Evolutionary conservation across 2,113 vertebrate genomes (phyloP), one percentile per base, ranked within the genome.

Genomic region (Myotis lucifugus): DNA sequence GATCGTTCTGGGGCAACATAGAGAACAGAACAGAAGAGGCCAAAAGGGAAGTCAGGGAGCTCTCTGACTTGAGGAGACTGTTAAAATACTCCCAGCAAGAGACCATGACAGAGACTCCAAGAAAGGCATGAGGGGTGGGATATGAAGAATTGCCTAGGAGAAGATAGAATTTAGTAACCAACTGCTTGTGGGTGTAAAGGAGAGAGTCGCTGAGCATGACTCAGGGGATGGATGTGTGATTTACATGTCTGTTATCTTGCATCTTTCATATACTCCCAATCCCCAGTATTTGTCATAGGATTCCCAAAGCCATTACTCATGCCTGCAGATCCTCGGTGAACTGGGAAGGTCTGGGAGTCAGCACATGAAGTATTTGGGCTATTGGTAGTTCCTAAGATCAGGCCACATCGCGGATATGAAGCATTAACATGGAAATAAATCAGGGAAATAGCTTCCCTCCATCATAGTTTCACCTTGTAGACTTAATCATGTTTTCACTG

Each of bases 201-300:
- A 87, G 50, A 82, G 59, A 92, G 86, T 73, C 0, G 0, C 21
- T 23, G 48, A 82, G 32, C 70, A 59, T 92, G 95, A 88, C 72
- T 95, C 96, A 92, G 18, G 6, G 29, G 11, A 64, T 74, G 85
- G 70, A 29, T 61, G 34, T 82, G 64, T 70, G 67, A 34, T 13
- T 93, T 70, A 72, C 29, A 29, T 59, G 50, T 85, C 82, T 95
- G 50, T 54, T 77, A 50, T 73, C 88, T 94, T 56, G 34, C 34
- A 29, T 92, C 42, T 52, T 73, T 88, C 48, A 46, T 15, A 13
- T 23, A 85, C 37, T 77, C 37, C 56, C 90, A 69, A 13, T 54
- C 6, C 3, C 64, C 7, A 50, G 2, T 37, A 37, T 90, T 87
- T 74, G 85, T n/a, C 85, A 48, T n/a, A 48, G 34, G 32, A 78